Percentiles rank a stretch among this genome's conserved stretches.
Conservation (phyloP, 1,140 invertebrate genomes). For the Spodoptera litura region DNA sequence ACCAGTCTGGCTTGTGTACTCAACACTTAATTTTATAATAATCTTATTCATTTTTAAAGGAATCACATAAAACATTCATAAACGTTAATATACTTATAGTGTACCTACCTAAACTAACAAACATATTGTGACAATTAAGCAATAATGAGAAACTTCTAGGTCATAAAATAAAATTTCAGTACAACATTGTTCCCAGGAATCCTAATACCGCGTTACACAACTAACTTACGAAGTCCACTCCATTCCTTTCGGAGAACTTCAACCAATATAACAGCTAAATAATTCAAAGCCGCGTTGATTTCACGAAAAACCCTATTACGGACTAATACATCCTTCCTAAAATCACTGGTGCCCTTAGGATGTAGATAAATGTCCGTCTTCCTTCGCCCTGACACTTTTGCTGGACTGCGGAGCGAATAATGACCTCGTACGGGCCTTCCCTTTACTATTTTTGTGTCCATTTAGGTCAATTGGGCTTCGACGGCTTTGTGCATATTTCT, state of each 20-base stretch:
- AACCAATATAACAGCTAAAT: conserved; percentile 24
- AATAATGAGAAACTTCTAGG: background rate
- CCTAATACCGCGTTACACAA: background rate
- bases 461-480: conserved; percentile 82
- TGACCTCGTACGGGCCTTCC: conserved; percentile 73
- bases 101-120: no score
- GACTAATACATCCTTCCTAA: conserved; percentile 76
- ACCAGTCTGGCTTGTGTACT: no score
- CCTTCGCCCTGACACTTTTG: conserved; percentile 76
- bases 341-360: conserved; percentile 82
- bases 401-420: conserved; percentile 77
- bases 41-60: no score
- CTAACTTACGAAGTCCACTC: conserved; percentile 3
- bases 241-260: conserved; percentile 18
- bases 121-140: background rate
- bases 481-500: conserved; percentile 75
- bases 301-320: conserved; percentile 70
- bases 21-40: no score
- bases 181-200: background rate
- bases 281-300: conserved; percentile 61
- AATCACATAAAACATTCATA: no score
- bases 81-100: no score
- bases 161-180: background rate
- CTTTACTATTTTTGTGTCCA: conserved; percentile 82
- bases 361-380: conserved; percentile 82